A percentile compares a stretch with the other conserved stretches of the same genome.
phyloP scores from a whole-genome alignment of 2,113 vertebrate species.

The Trinectes maculatus region DNA sequence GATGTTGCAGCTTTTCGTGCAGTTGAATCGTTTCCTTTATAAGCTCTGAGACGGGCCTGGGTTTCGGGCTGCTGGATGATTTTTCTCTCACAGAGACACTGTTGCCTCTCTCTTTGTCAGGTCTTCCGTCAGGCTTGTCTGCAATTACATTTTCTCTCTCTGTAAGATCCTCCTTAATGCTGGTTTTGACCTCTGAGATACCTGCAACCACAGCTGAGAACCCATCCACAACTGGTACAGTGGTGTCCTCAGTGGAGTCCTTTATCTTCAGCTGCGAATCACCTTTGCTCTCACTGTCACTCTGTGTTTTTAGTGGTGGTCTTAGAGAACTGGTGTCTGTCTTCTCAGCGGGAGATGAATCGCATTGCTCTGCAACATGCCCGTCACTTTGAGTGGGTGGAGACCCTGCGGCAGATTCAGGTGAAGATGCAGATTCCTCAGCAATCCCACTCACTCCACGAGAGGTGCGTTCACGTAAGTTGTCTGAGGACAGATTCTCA shows the following conservation, averaged over 20 bases:
- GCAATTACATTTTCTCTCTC: slow-evolving; percentile 14
- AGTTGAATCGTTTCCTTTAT: slow-evolving; percentile 79
- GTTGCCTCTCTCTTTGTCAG: slow-evolving; percentile 35
- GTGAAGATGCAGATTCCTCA: slow-evolving; percentile 39
- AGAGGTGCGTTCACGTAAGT: slow-evolving; percentile 34
- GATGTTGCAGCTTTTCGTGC: slow-evolving; percentile 78
- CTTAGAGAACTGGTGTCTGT: not conserved
- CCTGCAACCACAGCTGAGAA: slow-evolving; percentile 16
- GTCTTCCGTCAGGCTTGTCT: slow-evolving; percentile 34
- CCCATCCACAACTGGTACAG: slow-evolving; percentile 19
- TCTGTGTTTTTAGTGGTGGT: slow-evolving; percentile 12
- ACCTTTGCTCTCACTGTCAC: slow-evolving; percentile 11
- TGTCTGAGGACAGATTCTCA: slow-evolving; percentile 1
- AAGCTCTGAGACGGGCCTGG: slow-evolving; percentile 79
- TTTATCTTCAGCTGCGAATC: not conserved
- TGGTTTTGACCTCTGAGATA: slow-evolving; percentile 21
- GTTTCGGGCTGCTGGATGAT: slow-evolving; percentile 49
- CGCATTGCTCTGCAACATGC: slow-evolving; percentile 1
- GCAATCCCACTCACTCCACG: slow-evolving; percentile 22
- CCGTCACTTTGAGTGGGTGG: slow-evolving; percentile 5
- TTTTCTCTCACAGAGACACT: slow-evolving; percentile 33
- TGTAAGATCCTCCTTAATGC: slow-evolving; percentile 31
- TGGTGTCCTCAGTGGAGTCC: slow-evolving; percentile 9
- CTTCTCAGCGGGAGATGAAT: slow-evolving; percentile 7
- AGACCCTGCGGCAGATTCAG: slow-evolving; percentile 5